These are phyloP conservation scores for Diabrotica virgifera DNA, from an alignment of 1,140 invertebrate species.

Conservation along the genomic window DNA sequence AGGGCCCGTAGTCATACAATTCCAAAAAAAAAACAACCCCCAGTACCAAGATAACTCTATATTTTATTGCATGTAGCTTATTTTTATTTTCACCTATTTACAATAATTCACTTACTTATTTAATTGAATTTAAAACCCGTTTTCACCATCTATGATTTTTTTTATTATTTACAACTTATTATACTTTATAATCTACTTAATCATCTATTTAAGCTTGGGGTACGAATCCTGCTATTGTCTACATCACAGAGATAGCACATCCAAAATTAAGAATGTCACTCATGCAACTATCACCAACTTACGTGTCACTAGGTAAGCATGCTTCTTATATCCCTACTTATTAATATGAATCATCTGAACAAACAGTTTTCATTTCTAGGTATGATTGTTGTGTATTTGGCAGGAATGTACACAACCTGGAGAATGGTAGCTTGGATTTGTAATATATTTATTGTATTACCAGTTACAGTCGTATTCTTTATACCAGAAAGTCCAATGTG, in stretches of 20 bases:
- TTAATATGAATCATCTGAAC: no score
- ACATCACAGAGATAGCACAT: conserved; percentile 59
- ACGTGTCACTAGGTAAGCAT: conserved; percentile 32
- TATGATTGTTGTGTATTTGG: conserved; percentile 58
- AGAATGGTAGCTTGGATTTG: conserved; percentile 55
- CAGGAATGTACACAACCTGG: conserved; percentile 60
- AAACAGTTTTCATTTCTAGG: conserved; percentile 43
- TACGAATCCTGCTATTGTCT: conserved; percentile 59
- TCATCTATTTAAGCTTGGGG: conserved; percentile 48
- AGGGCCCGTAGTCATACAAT: no score
- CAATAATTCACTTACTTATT: no score
- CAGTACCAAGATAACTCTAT: no score
- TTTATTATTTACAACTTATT: no score
- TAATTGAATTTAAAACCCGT: no score
- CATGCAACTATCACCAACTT: conserved; percentile 33
- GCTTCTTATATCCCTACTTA: no score
- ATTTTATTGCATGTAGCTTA: no score
- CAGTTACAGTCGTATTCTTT: conserved; percentile 55
- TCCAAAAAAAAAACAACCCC: no score
- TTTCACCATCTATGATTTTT: no score
- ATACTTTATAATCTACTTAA: neutral
- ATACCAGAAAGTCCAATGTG: conserved; percentile 69
- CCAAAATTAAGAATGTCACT: conserved; percentile 57
- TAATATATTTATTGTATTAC: conserved; percentile 54
- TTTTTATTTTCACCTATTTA: no score